Evolutionary conservation across 2,113 vertebrate species (phyloP).

Genomic region (Pagrus major): DNA sequence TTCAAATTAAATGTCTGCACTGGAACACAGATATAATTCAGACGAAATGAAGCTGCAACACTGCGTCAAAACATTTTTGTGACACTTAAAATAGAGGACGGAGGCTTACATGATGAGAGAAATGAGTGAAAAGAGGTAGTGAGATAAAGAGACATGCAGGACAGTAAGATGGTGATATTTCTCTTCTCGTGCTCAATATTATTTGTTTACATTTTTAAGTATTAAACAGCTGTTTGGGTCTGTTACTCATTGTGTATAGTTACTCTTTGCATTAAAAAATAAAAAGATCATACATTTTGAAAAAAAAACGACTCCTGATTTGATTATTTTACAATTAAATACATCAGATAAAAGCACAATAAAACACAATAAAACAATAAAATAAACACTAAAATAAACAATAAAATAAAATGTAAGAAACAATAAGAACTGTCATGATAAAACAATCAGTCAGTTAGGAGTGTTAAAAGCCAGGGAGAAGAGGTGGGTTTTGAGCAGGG

Average conservation of each 20-base stretch:
- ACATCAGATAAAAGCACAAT: too few species aligned
- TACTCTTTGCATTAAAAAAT: conserved; percentile 78
- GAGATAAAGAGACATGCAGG: conserved; percentile 12
- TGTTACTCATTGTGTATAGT: conserved; percentile 81
- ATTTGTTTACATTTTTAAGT: conserved; percentile 88
- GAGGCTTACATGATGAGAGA: conserved; percentile 25
- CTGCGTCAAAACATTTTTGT: conserved; percentile 32
- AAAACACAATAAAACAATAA: too few species aligned
- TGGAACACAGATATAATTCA: conserved; percentile 34
- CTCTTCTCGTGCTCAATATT: conserved; percentile 81
- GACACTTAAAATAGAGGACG: conserved; percentile 50
- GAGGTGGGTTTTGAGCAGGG: too few species aligned
- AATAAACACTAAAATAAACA: too few species aligned
- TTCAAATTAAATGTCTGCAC: conserved; percentile 48
- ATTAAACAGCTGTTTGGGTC: conserved; percentile 83
- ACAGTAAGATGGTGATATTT: conserved; percentile 82
- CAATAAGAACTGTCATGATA: too few species aligned
- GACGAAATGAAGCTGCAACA: conserved; percentile 27
- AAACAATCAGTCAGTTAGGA: too few species aligned
- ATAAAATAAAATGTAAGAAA: too few species aligned
- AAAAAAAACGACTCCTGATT: conserved; percentile 17
- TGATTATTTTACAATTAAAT: conserved; percentile 23
- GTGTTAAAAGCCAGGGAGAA: too few species aligned
- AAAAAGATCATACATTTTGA: conserved; percentile 74
- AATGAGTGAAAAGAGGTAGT: conserved; percentile 29